Evolutionary conservation across 2,888 invertebrate species (phyloP).

Genomic region (Erynnis tages): DNA sequence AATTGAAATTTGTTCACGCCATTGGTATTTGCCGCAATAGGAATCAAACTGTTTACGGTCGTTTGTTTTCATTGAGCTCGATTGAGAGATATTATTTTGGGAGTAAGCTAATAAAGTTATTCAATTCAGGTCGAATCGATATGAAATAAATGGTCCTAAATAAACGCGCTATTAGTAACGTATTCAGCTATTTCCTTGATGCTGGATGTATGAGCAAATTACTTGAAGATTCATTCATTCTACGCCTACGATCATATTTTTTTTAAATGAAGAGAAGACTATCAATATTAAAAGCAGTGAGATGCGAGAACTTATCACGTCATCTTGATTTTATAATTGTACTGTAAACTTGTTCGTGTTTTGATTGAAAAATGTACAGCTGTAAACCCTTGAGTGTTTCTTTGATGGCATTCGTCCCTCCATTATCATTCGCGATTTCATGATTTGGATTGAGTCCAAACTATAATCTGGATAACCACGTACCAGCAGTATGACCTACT

Average conservation of each 20-base stretch:
- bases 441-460: constrained; percentile 45
- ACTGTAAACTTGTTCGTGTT: no score
- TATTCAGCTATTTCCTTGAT: no score
- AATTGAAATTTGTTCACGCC: constrained; percentile 2
- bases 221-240: no score
- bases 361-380: constrained; percentile 1
- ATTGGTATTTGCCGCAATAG: neutral
- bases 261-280: no score
- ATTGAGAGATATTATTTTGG: constrained; percentile 33
- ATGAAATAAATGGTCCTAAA: no score
- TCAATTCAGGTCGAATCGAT: neutral
- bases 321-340: no score
- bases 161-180: no score
- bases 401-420: neutral
- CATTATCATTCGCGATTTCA: constrained; percentile 12
- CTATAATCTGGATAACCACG: constrained; percentile 9
- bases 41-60: constrained; percentile 3
- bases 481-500: constrained; percentile 3
- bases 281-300: no score
- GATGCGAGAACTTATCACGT: no score
- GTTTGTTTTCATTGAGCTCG: constrained; percentile 34
- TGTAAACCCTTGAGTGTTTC: no score
- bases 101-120: constrained; percentile 3
- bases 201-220: no score
- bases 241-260: no score